Base-by-base conservation (phyloP, 1,140 invertebrate genomes). In the Platorchestia sp. region DNA sequence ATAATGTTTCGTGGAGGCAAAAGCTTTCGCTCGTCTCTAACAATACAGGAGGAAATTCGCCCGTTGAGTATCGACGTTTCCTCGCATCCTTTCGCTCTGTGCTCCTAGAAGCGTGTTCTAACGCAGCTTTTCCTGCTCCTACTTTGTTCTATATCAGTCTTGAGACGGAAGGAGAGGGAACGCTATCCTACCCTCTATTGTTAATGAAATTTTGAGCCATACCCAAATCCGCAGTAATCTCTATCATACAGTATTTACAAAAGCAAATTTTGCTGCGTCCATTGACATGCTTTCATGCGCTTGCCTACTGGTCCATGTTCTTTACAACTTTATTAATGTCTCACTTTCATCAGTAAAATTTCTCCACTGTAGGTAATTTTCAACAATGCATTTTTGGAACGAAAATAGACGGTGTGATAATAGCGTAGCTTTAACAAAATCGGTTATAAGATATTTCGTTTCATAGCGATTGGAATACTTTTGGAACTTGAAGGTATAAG, bases 11-110 rank as follows among this genome's bases (percentile, higher is more conserved):
- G 87, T 89, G 41, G 87, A 89, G 87, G 41, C 43, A 43, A 3
- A 89, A 89, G 14, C 42, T 89, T 42, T 89, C 87, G 87, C 43
- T 89, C 87, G 27, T 5, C 14, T 16, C 14, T 5, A 89, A 89
- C 87, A 89, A 89, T 19, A 44, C 87, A 89, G 41, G 41, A 89
- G 14, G 87, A 27, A 42, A 86, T 43, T 43, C 14, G 10, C 41
- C 87, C n/a, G 53, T 89, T 89, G 22, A 42, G 43, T 89, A 89
- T 89, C 87, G 87, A 89, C 87, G 36, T 89, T 89, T 44, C 87
- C 87, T 89, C 10, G 87, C 41, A 5, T 19, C 43, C 87, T 19
- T 89, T 89, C 87, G 5, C 36, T 89, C 27, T 41, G n/a, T 42
- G 87, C 87, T 44, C 43, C 36, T 75, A 75, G 14, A 19, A 22